Conservation (phyloP, 2,888 invertebrate species). For the Acanthosepion pharaonis region DNA sequence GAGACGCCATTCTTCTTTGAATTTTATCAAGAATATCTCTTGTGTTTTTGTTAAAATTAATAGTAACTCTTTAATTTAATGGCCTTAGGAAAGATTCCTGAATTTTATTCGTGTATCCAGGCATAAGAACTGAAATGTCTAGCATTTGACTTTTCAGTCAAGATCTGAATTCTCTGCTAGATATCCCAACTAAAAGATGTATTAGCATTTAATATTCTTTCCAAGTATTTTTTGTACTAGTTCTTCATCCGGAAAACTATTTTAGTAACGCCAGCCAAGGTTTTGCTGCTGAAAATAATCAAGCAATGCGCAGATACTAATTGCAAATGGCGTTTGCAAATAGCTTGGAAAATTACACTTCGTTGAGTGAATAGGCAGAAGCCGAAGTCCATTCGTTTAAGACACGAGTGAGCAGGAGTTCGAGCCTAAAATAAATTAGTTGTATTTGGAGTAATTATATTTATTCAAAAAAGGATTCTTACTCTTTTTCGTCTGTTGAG, state of each 20-base stretch:
- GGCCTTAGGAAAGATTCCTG: too few relatives aligned
- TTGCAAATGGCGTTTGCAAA: background rate
- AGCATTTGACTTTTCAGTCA: background rate
- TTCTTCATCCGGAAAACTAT: background rate
- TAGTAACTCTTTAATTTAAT: too few relatives aligned
- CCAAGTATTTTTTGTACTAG: background rate
- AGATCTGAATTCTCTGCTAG: background rate
- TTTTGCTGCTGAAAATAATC: background rate
- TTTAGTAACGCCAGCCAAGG: background rate
- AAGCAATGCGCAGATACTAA: background rate
- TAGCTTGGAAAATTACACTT: background rate
- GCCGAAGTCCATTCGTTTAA: background rate
- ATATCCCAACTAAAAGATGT: background rate
- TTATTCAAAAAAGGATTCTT: too few relatives aligned
- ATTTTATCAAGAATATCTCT: too few relatives aligned
- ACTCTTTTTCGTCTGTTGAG: too few relatives aligned
- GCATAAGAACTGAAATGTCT: too few relatives aligned
- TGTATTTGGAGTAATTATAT: too few relatives aligned
- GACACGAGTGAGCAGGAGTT: background rate
- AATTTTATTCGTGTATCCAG: too few relatives aligned
- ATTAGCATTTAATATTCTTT: background rate
- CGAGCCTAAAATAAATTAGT: background rate
- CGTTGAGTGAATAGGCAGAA: background rate
- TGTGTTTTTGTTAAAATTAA: too few relatives aligned
- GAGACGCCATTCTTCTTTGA: too few relatives aligned